These are phyloP conservation scores for Rhea pennata DNA, from an alignment of 2,113 vertebrate species.

Conservation along the genomic window DNA sequence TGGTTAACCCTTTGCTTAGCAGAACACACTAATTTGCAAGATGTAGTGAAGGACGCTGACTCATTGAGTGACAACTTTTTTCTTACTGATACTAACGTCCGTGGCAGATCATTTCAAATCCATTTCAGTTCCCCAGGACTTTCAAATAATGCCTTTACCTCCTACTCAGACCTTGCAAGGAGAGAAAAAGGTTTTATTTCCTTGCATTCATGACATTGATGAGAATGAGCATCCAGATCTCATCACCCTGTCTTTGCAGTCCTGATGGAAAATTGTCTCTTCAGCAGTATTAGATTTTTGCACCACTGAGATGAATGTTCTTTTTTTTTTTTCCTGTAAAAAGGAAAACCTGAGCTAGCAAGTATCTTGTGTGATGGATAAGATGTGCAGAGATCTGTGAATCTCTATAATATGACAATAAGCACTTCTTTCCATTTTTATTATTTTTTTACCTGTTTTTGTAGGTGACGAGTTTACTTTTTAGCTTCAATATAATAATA, in stretches of 20 bases:
- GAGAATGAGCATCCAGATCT: not conserved
- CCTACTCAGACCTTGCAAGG: not conserved
- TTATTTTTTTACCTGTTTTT: constrained; percentile 36
- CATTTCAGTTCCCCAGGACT: constrained; percentile 21
- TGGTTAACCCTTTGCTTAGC: not conserved
- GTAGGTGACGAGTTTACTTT: constrained; percentile 48
- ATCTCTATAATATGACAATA: constrained; percentile 1
- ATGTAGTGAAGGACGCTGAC: not conserved
- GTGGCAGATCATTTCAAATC: constrained; percentile 12
- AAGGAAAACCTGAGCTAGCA: constrained; percentile 12
- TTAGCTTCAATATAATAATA: constrained; percentile 33
- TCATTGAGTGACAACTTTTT: not conserved
- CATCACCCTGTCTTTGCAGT: not conserved
- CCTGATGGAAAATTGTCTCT: not conserved
- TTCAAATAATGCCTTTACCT: constrained; percentile 37
- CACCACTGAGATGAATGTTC: constrained; percentile 26
- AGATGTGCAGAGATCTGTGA: constrained; percentile 3
- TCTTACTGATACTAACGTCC: not conserved
- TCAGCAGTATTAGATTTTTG: constrained; percentile 19
- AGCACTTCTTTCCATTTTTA: constrained; percentile 26
- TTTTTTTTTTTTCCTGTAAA: constrained; percentile 10
- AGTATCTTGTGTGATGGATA: constrained; percentile 1
- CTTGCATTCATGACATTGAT: not conserved
- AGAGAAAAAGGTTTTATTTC: not conserved
- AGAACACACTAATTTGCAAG: not conserved